Evolutionary conservation across 92 coral and sea anemone genomes (phyloP), one percentile per base, ranked within the genome.

Genomic region (Micromussa lordhowensis): DNA sequence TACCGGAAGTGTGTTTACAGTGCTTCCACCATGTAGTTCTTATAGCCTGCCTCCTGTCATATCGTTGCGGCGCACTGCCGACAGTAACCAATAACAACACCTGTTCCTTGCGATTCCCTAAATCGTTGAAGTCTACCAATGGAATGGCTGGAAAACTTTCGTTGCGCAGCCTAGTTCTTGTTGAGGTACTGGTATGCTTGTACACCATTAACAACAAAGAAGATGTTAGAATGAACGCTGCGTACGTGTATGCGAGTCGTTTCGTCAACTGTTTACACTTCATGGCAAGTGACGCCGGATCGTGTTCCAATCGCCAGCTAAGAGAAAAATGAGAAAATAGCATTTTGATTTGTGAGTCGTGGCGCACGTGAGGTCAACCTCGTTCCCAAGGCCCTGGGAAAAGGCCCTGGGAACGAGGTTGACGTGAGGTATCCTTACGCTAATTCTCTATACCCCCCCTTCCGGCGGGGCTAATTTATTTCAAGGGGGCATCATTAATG

Each of bases 1-100:
- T 72, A 83, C 87, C 87, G 21, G 36, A 30, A n/a, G 24, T 49
- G n/a, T 36, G 34, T 10, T 68, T 55, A 34, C 93, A 91, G 66
- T 82, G 79, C 35, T 64, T 75, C 93, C 93, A 91, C 93, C 93
- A 91, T 17, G 93, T 87, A 1, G 77, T 85, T 21, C 93, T 61
- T 49, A 91, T 82, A 5, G 31, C 93, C 77, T 87, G 80, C 32
- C 93, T 85, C 75, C 91, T 86, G 36, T 91, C 85, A 35, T 44
- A 64, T 48, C 93, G 55, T 51, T 29, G 79, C 9, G 87, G 87
- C 22, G 87, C 87, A 69, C 79, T 83, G 69, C 87, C 75, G 24
- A 71, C 69, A 71, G 40, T 71, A 53, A 83, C 75, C 49, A 83
- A 71, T n/a, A 83, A 31, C 40, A 82, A 57, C 30, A 82, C 28